Conservation (phyloP, 2,113 vertebrate genomes). For the Xenopus borealis region DNA sequence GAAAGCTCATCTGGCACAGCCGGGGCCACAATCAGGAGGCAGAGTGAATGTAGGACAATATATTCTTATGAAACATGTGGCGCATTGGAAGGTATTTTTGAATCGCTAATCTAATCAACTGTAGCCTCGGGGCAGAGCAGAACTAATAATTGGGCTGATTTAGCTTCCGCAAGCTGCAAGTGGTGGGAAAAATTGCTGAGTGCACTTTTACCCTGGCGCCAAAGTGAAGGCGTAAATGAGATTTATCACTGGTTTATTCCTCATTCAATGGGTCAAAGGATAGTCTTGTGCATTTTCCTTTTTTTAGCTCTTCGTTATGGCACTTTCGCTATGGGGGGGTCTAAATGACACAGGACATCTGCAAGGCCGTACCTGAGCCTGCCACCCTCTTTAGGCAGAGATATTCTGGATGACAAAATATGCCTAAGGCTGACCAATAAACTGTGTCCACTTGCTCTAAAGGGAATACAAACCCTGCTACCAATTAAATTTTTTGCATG, state of each 20-base stretch:
- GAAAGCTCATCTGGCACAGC: neutral
- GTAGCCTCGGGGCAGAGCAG: conserved; percentile 8
- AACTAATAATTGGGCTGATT: conserved; percentile 15
- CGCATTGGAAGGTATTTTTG: neutral
- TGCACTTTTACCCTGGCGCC: conserved; percentile 19
- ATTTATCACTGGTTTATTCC: conserved; percentile 27
- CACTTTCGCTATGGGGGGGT: neutral
- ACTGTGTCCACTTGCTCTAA: conserved; percentile 36
- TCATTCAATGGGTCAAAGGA: conserved; percentile 26
- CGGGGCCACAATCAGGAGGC: too few species aligned
- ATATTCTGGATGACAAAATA: conserved; percentile 27
- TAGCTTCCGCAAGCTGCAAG: neutral
- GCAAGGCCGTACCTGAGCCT: conserved; percentile 8
- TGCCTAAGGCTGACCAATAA: conserved; percentile 43
- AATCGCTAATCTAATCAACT: conserved; percentile 25
- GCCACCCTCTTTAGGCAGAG: conserved; percentile 24
- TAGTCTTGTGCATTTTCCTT: conserved; percentile 12
- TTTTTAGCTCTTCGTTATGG: conserved; percentile 16
- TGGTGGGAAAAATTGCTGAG: conserved; percentile 2
- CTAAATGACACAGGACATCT: conserved; percentile 20
- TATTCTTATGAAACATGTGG: conserved; percentile 6
- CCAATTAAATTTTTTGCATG: conserved; percentile 46
- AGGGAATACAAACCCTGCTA: conserved; percentile 42
- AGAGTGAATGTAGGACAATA: conserved; percentile 24
- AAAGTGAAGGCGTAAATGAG: conserved; percentile 8